Percentiles rank a stretch among this genome's conserved stretches.
phyloP scores from a whole-genome alignment of 2,888 invertebrate species.

The Tanaodytes sp. region DNA sequence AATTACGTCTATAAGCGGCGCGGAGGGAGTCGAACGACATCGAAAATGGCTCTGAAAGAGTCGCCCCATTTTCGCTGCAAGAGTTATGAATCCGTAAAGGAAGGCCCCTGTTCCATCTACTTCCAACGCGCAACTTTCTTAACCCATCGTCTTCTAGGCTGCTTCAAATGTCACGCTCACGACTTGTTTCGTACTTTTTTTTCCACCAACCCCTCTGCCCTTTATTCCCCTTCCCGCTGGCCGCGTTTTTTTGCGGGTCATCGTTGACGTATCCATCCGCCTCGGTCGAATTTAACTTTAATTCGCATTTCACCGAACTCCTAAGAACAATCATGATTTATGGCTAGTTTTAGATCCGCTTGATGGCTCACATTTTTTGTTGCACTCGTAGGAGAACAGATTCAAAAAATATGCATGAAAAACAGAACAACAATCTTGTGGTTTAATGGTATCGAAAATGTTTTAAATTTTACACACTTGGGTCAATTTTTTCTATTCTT shows the following conservation, averaged over 20 bases:
- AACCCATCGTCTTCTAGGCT: slow-evolving; percentile 46
- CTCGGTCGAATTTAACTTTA: slow-evolving; percentile 31
- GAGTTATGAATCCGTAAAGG: slow-evolving; percentile 60
- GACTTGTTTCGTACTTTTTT: slow-evolving; percentile 49
- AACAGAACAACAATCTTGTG: no score
- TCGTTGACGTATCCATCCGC: slow-evolving; percentile 38
- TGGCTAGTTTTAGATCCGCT: no score
- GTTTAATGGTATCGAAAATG: no score
- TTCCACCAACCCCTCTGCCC: slow-evolving; percentile 3
- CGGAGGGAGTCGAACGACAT: slow-evolving; percentile 48
- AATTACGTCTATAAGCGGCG: slow-evolving; percentile 53
- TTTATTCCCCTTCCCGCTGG: slow-evolving; percentile 28
- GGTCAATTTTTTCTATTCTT: no score
- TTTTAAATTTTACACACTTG: no score
- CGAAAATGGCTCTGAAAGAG: slow-evolving; percentile 57
- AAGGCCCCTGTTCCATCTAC: slow-evolving; percentile 44
- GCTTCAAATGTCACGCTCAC: slow-evolving; percentile 49
- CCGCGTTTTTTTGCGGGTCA: slow-evolving; percentile 38
- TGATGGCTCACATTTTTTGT: no score
- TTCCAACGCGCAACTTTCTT: slow-evolving; percentile 48
- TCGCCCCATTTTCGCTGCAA: slow-evolving; percentile 60
- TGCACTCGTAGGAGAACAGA: no score
- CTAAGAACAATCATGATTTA: no score
- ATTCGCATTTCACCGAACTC: slow-evolving; percentile 43
- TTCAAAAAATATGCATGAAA: no score